phyloP scores from a whole-genome alignment of 1,140 invertebrate species.

The Sycophila sp. region DNA sequence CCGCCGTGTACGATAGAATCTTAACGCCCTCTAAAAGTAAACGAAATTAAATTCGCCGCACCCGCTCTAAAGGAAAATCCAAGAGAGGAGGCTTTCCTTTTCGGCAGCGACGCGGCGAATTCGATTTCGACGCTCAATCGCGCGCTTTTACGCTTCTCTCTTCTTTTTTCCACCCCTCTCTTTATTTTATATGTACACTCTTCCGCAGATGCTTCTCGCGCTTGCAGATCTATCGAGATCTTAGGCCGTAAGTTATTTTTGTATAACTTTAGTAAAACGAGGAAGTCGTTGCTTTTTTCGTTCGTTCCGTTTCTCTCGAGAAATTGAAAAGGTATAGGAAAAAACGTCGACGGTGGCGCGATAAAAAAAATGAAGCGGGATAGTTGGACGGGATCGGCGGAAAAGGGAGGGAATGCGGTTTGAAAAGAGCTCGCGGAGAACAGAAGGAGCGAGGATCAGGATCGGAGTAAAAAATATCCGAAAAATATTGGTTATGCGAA shows the following conservation, averaged over 20 bases:
- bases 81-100: not conserved
- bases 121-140: not conserved
- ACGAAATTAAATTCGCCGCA: slow-evolving; percentile 58
- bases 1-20: slow-evolving; percentile 57
- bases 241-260: not conserved
- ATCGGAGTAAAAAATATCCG: slow-evolving; percentile 15
- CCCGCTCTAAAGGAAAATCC: not conserved
- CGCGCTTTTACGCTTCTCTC: not conserved
- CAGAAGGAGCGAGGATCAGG: slow-evolving; percentile 2
- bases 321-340: not conserved
- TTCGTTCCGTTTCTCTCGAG: not conserved
- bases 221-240: not conserved
- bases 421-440: not conserved
- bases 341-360: too few species aligned
- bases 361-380: not conserved
- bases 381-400: too few species aligned
- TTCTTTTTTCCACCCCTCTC: too few species aligned
- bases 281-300: too few species aligned
- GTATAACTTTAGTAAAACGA: too few species aligned
- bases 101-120: slow-evolving; percentile 5
- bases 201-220: too few species aligned
- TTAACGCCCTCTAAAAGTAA: slow-evolving; percentile 56
- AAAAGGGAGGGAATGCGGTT: not conserved
- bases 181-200: too few species aligned
- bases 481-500: slow-evolving; percentile 23